These are phyloP conservation scores for Ectemnius lituratus DNA, from an alignment of 2,888 invertebrate species.

Conservation along the genomic window DNA sequence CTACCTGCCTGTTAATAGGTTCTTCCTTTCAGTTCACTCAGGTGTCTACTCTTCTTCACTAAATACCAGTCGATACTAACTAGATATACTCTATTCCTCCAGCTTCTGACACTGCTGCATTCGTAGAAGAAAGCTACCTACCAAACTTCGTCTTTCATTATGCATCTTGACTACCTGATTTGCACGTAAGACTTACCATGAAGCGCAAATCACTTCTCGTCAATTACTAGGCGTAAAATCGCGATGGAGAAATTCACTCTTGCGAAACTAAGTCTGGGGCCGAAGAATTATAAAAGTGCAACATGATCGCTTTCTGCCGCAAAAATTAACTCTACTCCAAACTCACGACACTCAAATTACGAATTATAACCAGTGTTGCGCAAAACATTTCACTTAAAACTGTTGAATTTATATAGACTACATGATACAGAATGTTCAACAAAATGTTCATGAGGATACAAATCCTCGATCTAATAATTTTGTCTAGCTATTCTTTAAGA, in stretches of 20 bases:
- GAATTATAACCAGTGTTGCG: conserved; percentile 43
- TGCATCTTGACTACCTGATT: conserved; percentile 37
- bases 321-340: too few relatives aligned
- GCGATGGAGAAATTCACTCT: too few relatives aligned
- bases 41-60: conserved; percentile 59
- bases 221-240: background rate
- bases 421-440: too few relatives aligned
- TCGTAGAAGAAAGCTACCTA: conserved; percentile 34
- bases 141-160: conserved; percentile 26
- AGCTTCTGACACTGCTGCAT: conserved; percentile 10
- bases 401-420: too few relatives aligned
- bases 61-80: conserved; percentile 40
- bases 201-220: conserved; percentile 3
- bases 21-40: conserved; percentile 61
- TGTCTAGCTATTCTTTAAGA: too few relatives aligned
- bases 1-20: conserved; percentile 72
- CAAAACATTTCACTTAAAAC: conserved; percentile 11
- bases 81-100: conserved; percentile 39
- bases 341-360: background rate
- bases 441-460: too few relatives aligned
- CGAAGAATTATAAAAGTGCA: too few relatives aligned
- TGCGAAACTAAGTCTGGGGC: too few relatives aligned
- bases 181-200: conserved; percentile 32
- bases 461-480: too few relatives aligned
- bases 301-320: too few relatives aligned